phyloP scores from a whole-genome alignment of 2,113 vertebrate genomes.

The Anarrhichthys ocellatus region DNA sequence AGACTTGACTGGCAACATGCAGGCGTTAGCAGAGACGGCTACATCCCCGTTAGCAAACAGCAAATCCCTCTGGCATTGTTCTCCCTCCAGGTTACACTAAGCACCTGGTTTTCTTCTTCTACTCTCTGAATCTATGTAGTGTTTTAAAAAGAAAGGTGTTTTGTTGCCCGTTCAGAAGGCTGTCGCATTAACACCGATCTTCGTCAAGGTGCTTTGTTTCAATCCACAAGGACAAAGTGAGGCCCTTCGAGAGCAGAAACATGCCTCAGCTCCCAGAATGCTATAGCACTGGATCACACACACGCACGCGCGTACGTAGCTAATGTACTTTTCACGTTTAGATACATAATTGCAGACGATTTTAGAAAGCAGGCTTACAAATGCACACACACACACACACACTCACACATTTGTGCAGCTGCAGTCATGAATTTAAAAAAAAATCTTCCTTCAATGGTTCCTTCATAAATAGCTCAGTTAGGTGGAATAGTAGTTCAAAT shows the following conservation, averaged over 20 bases:
- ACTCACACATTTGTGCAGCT: not conserved
- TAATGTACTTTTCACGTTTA: slow-evolving; percentile 1
- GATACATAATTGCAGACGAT: slow-evolving; percentile 14
- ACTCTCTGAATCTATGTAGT: not conserved
- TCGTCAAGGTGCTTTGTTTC: slow-evolving; percentile 54
- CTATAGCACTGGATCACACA: slow-evolving; percentile 16
- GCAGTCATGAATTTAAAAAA: not conserved
- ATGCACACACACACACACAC: not conserved
- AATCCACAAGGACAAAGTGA: slow-evolving; percentile 52
- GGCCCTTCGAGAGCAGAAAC: slow-evolving; percentile 29
- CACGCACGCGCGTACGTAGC: not conserved
- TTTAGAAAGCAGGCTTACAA: not conserved
- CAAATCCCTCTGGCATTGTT: slow-evolving; percentile 41
- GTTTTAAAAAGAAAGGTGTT: not conserved
- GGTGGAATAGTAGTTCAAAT: not conserved
- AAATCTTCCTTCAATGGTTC: not conserved
- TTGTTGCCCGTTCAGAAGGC: slow-evolving; percentile 9
- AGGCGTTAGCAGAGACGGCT: slow-evolving; percentile 32
- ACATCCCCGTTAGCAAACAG: slow-evolving; percentile 40
- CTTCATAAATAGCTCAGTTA: slow-evolving; percentile 4
- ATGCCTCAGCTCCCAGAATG: slow-evolving; percentile 25
- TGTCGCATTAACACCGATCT: not conserved
- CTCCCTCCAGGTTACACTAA: slow-evolving; percentile 39
- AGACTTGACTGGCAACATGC: slow-evolving; percentile 15
- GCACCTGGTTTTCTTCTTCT: slow-evolving; percentile 19